Conservation (phyloP, 1,140 invertebrate species). For the Drosophila ercepeae region DNA sequence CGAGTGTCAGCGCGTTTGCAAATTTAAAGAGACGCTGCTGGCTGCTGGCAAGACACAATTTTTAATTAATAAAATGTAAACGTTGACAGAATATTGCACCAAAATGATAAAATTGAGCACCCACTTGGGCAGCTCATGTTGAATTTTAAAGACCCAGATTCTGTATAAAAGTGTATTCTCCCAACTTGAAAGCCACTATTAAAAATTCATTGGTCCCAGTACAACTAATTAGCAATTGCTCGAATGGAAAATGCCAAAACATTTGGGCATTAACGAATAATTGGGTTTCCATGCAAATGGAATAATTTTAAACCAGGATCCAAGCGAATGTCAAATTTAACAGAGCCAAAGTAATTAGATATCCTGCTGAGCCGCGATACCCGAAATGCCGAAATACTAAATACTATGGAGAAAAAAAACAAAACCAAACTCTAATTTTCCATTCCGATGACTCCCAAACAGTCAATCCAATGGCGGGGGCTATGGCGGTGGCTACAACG, state of each 20-base stretch:
- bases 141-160: not conserved
- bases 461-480: conserved; percentile 65
- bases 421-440: conserved; percentile 57
- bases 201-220: conserved; percentile 36
- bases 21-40: conserved; percentile 3
- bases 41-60: conserved; percentile 23
- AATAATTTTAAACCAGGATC: conserved; percentile 29
- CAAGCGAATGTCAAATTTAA: conserved; percentile 50
- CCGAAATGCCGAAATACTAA: not conserved
- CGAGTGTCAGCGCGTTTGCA: conserved; percentile 27
- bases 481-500: conserved; percentile 67
- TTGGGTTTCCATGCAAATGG: conserved; percentile 67
- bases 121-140: conserved; percentile 6
- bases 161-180: not conserved
- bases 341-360: conserved; percentile 57
- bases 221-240: conserved; percentile 49
- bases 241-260: conserved; percentile 60
- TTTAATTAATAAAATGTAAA: conserved; percentile 75
- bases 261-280: conserved; percentile 44
- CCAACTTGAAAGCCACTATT: conserved; percentile 15
- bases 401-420: not conserved
- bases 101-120: not conserved
- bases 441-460: conserved; percentile 55
- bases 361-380: conserved; percentile 32
- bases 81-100: conserved; percentile 43